These are phyloP conservation scores for Otolemur crassicaudatus DNA, from an alignment of 2,797 vertebrate species.

Conservation along the genomic window DNA sequence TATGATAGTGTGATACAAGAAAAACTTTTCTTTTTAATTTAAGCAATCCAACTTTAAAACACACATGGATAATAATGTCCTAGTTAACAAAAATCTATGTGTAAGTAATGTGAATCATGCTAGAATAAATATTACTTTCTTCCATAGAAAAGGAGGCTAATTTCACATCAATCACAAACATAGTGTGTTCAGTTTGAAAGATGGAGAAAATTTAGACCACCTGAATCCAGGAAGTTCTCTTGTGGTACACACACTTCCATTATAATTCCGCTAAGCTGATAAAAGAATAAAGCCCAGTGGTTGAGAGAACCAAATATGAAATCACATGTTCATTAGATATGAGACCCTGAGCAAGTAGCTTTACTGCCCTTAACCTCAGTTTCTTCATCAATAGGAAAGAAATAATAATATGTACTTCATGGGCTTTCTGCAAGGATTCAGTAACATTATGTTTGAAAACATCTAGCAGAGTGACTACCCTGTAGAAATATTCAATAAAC, in stretches of 20 bases:
- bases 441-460: background rate
- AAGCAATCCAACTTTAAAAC: background rate
- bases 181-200: background rate
- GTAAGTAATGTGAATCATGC: background rate
- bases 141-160: background rate
- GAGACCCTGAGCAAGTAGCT: background rate
- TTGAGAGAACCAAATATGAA: background rate
- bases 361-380: background rate
- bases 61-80: background rate
- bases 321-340: background rate
- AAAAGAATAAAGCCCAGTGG: background rate
- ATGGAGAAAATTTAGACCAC: background rate
- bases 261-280: background rate
- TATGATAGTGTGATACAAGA: background rate
- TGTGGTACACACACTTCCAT: accelerated
- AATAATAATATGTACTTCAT: background rate
- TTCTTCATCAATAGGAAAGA: background rate
- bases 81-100: background rate
- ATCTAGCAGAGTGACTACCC: background rate
- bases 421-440: background rate
- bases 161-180: background rate
- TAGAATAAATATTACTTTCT: background rate
- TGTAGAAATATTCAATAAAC: background rate
- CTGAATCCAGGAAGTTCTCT: background rate
- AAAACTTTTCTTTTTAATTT: background rate